Evolutionary conservation across 1,140 invertebrate species (phyloP).

Genomic region (Caligus rogercresseyi): DNA sequence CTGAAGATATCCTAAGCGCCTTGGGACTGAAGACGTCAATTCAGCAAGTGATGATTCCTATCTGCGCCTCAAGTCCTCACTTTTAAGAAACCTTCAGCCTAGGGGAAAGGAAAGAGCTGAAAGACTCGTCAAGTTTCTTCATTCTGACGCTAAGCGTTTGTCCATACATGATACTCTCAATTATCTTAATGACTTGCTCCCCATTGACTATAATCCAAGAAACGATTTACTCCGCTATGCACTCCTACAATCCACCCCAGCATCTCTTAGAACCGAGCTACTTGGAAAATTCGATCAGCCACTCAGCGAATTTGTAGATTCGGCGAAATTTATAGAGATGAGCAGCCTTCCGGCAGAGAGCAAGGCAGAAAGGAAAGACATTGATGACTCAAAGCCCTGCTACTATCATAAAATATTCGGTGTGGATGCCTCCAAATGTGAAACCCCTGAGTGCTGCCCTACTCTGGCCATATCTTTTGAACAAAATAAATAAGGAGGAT

Average conservation of each 20-base stretch:
- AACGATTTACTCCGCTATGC: background rate
- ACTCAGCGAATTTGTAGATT: background rate
- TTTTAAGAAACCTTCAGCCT: background rate
- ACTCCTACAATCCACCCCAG: background rate
- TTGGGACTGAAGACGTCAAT: background rate
- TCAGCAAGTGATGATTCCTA: background rate
- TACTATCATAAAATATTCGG: background rate
- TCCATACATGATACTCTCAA: background rate
- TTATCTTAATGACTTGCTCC: background rate
- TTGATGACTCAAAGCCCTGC: background rate
- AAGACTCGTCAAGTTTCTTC: background rate
- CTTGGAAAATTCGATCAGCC: background rate
- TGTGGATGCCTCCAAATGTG: background rate
- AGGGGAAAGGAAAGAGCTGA: background rate
- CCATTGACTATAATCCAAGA: background rate
- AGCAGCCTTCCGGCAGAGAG: background rate
- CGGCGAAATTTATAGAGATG: background rate
- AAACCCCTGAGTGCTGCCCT: background rate
- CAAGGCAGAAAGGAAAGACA: too few relatives aligned
- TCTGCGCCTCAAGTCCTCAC: background rate
- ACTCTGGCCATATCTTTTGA: background rate
- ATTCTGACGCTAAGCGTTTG: background rate
- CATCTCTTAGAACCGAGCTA: background rate
- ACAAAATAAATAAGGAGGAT: too few relatives aligned
- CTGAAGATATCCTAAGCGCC: background rate